These are phyloP conservation scores for Yponomeuta plumbellus DNA, from an alignment of 2,888 invertebrate species.

Conservation along the genomic window DNA sequence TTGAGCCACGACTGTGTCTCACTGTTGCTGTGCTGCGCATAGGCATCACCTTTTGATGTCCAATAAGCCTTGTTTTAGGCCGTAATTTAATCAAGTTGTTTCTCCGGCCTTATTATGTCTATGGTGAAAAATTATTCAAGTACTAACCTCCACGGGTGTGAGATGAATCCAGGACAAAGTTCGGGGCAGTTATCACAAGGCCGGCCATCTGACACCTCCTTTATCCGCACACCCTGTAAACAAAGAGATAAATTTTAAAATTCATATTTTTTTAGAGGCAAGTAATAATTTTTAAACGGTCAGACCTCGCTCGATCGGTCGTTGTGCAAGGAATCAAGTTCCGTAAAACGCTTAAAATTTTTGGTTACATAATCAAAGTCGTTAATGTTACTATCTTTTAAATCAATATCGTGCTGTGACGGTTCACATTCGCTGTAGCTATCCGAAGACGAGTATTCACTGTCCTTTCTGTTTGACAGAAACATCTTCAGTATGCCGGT, in stretches of 20 bases:
- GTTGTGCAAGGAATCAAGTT: background rate
- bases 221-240: constrained; percentile 89
- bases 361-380: constrained; percentile 6
- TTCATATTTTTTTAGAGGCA: background rate
- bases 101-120: no score
- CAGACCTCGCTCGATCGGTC: constrained; percentile 29
- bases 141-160: constrained; percentile 93
- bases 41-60: no score
- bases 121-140: background rate
- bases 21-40: no score
- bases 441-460: constrained; percentile 59
- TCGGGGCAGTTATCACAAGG: constrained; percentile 90
- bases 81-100: background rate
- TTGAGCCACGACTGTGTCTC: no score
- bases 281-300: constrained; percentile 14
- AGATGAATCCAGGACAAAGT: constrained; percentile 87
- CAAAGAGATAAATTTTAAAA: constrained; percentile 26
- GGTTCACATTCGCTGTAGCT: constrained; percentile 66
- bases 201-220: constrained; percentile 90
- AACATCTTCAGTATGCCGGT: constrained; percentile 59
- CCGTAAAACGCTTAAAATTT: background rate
- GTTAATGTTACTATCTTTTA: background rate
- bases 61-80: no score
- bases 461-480: constrained; percentile 46
- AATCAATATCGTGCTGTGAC: background rate